Conservation (phyloP, 2,888 invertebrate species). For the Spodoptera exigua region DNA sequence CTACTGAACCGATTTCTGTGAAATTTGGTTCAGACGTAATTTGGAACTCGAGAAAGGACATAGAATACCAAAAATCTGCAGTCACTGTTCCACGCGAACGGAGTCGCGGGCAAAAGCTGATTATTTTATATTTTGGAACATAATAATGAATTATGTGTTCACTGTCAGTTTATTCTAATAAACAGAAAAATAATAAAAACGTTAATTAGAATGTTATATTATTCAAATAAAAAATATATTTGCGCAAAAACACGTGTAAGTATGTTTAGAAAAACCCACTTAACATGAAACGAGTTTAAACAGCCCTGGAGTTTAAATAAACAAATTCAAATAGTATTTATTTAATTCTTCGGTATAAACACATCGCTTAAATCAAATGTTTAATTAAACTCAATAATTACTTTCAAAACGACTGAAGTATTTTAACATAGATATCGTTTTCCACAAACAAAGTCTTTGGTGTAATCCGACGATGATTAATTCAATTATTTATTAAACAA, state of each 20-base stretch:
- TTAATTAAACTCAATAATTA: conserved; percentile 44
- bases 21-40: no score
- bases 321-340: conserved; percentile 25
- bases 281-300: neutral
- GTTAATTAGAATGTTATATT: no score
- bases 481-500: conserved; percentile 19
- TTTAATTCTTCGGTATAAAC: conserved; percentile 17
- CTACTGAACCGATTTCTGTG: no score
- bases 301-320: conserved; percentile 4
- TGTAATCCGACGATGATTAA: conserved; percentile 40
- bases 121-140: no score
- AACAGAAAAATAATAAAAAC: no score
- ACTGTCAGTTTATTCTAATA: no score
- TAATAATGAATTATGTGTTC: no score
- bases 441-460: conserved; percentile 31
- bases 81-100: no score
- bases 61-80: no score
- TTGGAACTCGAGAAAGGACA: no score
- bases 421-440: conserved; percentile 30
- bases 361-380: conserved; percentile 29
- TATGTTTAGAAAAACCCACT: neutral
- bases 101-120: no score
- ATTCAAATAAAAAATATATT: no score
- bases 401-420: conserved; percentile 23
- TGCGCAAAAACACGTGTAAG: neutral